These are phyloP conservation scores for Melanotaenia parkinsoni DNA, from an alignment of 2,797 vertebrate genomes.

Conservation along the genomic window DNA sequence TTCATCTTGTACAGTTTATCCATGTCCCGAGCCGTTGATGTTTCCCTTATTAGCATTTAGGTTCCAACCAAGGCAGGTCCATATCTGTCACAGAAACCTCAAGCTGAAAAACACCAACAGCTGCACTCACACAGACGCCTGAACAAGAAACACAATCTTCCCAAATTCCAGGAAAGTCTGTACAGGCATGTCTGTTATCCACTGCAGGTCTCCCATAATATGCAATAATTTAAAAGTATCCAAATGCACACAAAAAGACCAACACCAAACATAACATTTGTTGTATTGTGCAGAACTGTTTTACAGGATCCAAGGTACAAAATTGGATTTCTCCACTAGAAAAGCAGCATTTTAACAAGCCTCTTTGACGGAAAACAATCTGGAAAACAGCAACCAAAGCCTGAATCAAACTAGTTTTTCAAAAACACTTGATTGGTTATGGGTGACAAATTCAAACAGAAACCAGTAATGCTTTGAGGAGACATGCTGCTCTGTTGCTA, in stretches of 20 bases:
- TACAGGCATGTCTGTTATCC: background rate
- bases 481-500: background rate
- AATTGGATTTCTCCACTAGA: background rate
- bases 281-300: background rate
- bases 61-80: background rate
- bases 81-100: slow-evolving; percentile 6
- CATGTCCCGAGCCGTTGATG: background rate
- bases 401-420: background rate
- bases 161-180: background rate
- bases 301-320: background rate
- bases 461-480: background rate
- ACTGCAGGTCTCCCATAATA: background rate
- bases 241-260: background rate
- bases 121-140: background rate
- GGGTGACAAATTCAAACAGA: background rate
- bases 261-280: background rate
- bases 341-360: background rate
- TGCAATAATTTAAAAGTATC: background rate
- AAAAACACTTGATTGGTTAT: background rate
- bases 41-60: background rate
- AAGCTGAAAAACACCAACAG: background rate
- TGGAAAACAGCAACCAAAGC: background rate
- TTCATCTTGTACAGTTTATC: slow-evolving; percentile 2
- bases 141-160: background rate
- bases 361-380: background rate